Percentiles rank a stretch among this genome's conserved stretches.
Conservation (phyloP, 2,888 invertebrate species). For the Drosophila falleni region DNA sequence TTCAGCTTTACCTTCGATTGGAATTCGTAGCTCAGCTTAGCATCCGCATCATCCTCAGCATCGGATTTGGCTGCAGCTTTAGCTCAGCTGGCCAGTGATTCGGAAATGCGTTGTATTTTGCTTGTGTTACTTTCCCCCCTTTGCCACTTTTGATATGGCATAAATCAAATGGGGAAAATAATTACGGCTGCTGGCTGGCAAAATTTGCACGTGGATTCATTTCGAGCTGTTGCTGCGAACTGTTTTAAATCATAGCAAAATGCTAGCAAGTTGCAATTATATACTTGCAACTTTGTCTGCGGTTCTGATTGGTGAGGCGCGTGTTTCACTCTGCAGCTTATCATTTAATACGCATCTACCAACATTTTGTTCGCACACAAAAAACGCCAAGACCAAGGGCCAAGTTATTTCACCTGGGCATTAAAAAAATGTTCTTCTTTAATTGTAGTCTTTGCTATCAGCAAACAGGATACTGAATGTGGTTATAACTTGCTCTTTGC, state of each 20-base stretch:
- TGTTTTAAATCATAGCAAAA: slow-evolving; percentile 74
- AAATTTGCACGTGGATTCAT: slow-evolving; percentile 81
- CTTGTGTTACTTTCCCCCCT: not conserved
- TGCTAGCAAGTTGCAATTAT: slow-evolving; percentile 71
- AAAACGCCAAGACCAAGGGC: slow-evolving; percentile 25
- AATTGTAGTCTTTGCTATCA: slow-evolving; percentile 68
- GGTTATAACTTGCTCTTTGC: slow-evolving; percentile 29
- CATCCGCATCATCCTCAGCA: slow-evolving; percentile 1
- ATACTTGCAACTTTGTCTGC: slow-evolving; percentile 44
- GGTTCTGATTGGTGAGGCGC: slow-evolving; percentile 48
- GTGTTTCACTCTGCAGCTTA: slow-evolving; percentile 62
- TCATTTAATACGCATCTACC: slow-evolving; percentile 76
- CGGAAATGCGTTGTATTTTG: slow-evolving; percentile 63
- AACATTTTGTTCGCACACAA: slow-evolving; percentile 72
- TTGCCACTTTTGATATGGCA: slow-evolving; percentile 64
- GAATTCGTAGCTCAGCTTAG: not conserved
- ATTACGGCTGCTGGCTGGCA: slow-evolving; percentile 76
- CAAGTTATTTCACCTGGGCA: slow-evolving; percentile 19
- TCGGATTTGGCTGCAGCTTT: slow-evolving; percentile 6
- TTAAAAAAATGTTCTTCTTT: slow-evolving; percentile 47
- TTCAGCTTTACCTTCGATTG: not conserved
- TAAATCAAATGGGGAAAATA: slow-evolving; percentile 82
- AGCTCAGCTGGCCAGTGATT: slow-evolving; percentile 57
- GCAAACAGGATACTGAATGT: slow-evolving; percentile 60
- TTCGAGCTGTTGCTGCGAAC: slow-evolving; percentile 33